These are phyloP conservation scores for Callinectes sapidus DNA, from an alignment of 2,888 invertebrate genomes.

Conservation along the genomic window DNA sequence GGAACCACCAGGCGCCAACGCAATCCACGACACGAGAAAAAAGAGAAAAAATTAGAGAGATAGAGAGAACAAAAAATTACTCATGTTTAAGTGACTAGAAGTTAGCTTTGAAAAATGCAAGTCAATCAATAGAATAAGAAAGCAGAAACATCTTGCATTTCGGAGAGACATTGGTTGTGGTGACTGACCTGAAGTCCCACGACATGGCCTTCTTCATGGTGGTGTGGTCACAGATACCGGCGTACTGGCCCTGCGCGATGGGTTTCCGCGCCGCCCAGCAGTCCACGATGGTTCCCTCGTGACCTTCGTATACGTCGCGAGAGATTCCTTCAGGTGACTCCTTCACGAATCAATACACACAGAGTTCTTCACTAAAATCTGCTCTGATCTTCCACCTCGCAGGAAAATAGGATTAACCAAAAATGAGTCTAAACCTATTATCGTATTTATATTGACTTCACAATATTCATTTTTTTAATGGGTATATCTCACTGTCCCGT, in stretches of 20 bases:
- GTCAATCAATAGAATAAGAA: background rate
- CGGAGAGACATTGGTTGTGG: background rate
- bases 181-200: constrained; percentile 65
- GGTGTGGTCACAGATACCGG: constrained; percentile 61
- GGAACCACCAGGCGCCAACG: background rate
- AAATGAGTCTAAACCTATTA: no score
- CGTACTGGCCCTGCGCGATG: constrained; percentile 52
- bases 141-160: background rate
- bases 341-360: background rate
- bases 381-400: background rate
- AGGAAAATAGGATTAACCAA: background rate
- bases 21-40: background rate
- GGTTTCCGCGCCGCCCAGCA: constrained; percentile 53
- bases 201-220: constrained; percentile 69
- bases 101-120: background rate
- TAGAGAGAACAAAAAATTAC: background rate
- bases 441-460: background rate
- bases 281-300: constrained; percentile 49
- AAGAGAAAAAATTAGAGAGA: no score
- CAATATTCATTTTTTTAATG: background rate
- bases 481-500: no score
- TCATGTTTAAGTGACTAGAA: background rate
- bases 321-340: constrained; percentile 52
- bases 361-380: background rate
- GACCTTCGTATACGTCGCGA: constrained; percentile 46